Percentiles rank a stretch among this genome's conserved stretches.
Evolutionary conservation across 2,797 vertebrate genomes (phyloP).

Genomic region (Glossophaga mutica): DNA sequence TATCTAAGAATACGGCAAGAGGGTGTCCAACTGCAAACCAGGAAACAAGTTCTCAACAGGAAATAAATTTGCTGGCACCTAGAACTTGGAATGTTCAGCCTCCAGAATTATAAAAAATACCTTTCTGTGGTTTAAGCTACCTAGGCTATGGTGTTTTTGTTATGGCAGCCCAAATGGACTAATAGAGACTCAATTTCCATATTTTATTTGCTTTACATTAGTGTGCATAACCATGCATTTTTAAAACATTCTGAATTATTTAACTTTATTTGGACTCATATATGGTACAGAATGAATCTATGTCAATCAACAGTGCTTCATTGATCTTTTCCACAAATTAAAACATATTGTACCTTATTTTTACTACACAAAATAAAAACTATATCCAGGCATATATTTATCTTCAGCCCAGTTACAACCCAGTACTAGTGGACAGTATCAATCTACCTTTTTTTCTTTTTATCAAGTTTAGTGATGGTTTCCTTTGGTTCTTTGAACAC

Average conservation of each 20-base stretch:
- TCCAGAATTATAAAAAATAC: background rate
- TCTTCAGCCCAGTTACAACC: background rate
- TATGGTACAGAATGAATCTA: background rate
- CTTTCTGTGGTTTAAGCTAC: background rate
- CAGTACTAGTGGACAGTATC: background rate
- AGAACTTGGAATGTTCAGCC: background rate
- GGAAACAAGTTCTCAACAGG: background rate
- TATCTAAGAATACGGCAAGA: background rate
- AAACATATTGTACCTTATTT: background rate
- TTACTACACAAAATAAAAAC: background rate
- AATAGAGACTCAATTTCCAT: background rate
- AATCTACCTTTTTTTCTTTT: background rate
- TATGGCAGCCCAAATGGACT: background rate
- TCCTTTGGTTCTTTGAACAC: background rate
- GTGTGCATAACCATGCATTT: background rate
- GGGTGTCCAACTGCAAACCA: background rate
- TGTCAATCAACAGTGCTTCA: background rate
- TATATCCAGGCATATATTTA: background rate
- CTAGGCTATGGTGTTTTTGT: background rate
- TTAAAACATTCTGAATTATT: background rate
- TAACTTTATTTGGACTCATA: background rate
- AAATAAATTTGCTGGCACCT: background rate
- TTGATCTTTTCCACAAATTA: background rate
- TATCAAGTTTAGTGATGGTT: background rate
- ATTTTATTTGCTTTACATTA: background rate